A percentile compares a stretch with the other conserved stretches of the same genome.
phyloP scores from a whole-genome alignment of 2,888 invertebrate genomes.

The Agrochola lota region DNA sequence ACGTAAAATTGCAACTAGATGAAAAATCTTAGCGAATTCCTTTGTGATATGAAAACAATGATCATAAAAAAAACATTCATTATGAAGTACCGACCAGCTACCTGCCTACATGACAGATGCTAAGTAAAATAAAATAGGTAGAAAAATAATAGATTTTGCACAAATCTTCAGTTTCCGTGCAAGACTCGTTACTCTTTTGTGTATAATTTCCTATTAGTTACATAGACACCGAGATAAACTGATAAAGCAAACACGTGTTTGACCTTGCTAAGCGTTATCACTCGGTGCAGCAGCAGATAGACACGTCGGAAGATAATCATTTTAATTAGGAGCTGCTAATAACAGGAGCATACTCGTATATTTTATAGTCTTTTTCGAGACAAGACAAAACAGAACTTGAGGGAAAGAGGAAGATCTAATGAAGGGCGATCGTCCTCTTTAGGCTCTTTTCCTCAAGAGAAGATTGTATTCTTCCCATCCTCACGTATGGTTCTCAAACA shows the following conservation, averaged over 20 bases:
- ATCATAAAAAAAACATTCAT: background rate
- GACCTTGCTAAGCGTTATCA: conserved; percentile 66
- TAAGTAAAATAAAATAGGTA: background rate
- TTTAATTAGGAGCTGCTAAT: conserved; percentile 63
- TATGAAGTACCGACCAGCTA: background rate
- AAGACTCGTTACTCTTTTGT: background rate
- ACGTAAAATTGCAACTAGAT: background rate
- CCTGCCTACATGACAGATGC: background rate
- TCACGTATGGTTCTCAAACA: no score
- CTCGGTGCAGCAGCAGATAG: conserved; percentile 54
- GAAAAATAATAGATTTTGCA: background rate
- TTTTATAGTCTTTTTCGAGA: background rate
- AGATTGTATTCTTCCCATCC: no score
- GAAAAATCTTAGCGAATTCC: background rate
- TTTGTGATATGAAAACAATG: background rate
- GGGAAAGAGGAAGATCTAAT: no score
- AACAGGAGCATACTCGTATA: background rate
- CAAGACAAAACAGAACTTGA: no score
- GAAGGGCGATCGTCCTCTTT: no score
- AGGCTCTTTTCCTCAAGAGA: no score
- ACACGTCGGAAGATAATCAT: conserved; percentile 69
- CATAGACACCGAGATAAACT: conserved; percentile 50
- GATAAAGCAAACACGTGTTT: conserved; percentile 62
- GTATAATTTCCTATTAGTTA: conserved; percentile 34
- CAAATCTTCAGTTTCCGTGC: background rate